Evolutionary conservation across 2,113 vertebrate species (phyloP).

Genomic region (Ammodytes dubius): DNA sequence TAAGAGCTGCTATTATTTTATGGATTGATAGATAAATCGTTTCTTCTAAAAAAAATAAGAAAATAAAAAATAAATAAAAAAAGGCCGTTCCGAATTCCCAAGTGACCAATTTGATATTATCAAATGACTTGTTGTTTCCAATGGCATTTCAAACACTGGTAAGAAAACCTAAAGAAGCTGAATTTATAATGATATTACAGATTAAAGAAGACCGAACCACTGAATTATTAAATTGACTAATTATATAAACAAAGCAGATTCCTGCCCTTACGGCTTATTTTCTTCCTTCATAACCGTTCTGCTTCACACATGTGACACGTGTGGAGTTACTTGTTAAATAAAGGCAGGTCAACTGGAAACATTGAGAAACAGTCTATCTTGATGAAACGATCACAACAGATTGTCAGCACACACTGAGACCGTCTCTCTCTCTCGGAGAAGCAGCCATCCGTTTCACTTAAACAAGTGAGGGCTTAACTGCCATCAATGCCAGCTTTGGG

Average conservation of each 20-base stretch:
- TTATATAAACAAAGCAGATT: too few relatives aligned
- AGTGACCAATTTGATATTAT: background rate
- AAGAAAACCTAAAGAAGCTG: background rate
- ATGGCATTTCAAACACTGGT: background rate
- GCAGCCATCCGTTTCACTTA: slow-evolving; percentile 71
- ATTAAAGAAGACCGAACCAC: too few relatives aligned
- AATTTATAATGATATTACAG: background rate
- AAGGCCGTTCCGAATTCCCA: background rate
- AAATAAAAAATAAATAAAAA: background rate
- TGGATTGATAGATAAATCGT: background rate
- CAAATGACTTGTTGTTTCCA: background rate
- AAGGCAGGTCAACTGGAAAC: background rate
- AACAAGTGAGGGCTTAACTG: slow-evolving; percentile 70
- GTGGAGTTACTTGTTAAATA: background rate
- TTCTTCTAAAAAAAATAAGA: background rate
- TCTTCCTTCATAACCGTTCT: background rate
- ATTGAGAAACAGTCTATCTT: background rate
- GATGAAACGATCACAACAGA: slow-evolving; percentile 6
- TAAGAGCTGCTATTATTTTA: background rate
- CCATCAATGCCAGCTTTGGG: slow-evolving; percentile 66
- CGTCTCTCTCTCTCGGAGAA: slow-evolving; percentile 31
- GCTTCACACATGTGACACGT: background rate
- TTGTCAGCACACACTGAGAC: slow-evolving; percentile 6
- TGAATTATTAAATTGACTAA: too few relatives aligned
- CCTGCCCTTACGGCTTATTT: background rate